Evolutionary conservation across 2,797 vertebrate genomes (phyloP), one percentile per base, ranked within the genome.

Genomic region (Rhadinocentrus ornatus): DNA sequence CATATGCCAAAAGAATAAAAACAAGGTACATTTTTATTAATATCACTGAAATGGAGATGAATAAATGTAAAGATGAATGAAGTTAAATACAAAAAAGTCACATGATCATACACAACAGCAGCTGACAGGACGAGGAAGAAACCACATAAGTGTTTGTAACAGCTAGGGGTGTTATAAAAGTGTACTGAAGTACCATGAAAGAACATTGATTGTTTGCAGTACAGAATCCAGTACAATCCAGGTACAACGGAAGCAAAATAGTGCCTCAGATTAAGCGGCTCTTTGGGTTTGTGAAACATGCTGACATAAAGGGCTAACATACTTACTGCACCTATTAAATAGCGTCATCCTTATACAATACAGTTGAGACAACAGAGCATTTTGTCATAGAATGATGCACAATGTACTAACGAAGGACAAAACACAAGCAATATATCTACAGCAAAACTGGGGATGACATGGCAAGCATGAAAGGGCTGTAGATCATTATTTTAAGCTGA

Each of bases 1-100:
- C 56, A 82, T 32, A 86, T 71, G 86, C 59, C 35, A 72, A 85
- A 81, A 60, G 22, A 84, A 89, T 82, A 86, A 77, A 87, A 86
- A 85, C 60, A 88, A 80, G 32, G 48, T 73, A 87, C 66, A 78
- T 15, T 83, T 65, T 86, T 66, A 73, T 81, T 86, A 78, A 86
- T 76, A 73, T 89, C 76, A 86, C 69, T 72, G 69, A 82, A 69
- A 62, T 80, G 46, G 65, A 66, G 56, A 83, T 69, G 73, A 73
- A 68, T 70, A 85, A 75, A 85, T 70, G 41, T 72, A 66, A 77
- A 77, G 37, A 73, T 62, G 15, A 71, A 62, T 54, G 3, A 34
- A 69, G 77, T 78, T 54, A 61, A 76, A 78, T 85, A 81, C 65
- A 86, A 88, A 85, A 86, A 85, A 73, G 41, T 66, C 62, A 82